Conservation (phyloP, 2,113 vertebrate genomes). For the Grammomys dolichurus region DNA sequence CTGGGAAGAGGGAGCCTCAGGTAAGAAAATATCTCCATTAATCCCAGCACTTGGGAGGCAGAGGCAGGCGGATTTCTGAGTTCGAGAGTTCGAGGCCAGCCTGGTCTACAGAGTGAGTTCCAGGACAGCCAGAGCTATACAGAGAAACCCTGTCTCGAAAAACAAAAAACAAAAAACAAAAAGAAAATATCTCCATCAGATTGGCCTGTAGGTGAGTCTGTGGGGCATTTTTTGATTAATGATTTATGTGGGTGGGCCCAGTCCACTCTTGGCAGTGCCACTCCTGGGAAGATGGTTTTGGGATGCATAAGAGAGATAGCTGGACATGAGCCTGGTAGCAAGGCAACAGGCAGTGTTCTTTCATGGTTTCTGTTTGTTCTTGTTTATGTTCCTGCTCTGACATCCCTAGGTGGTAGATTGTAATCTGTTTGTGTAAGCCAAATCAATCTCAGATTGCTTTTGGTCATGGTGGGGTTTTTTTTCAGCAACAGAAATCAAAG, state of each 20-base stretch:
- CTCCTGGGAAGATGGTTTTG: too few species aligned
- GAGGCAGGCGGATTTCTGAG: too few species aligned
- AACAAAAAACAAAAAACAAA: too few species aligned
- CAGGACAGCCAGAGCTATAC: too few species aligned
- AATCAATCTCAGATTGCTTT: neutral
- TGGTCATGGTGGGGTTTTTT: neutral
- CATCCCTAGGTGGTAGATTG: neutral
- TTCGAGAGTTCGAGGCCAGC: too few species aligned
- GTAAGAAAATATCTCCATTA: neutral
- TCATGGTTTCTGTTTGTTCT: neutral
- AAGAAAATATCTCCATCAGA: neutral
- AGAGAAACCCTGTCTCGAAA: too few species aligned
- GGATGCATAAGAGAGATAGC: neutral
- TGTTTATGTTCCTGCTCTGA: neutral
- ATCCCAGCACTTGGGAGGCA: too few species aligned
- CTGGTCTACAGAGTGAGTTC: too few species aligned
- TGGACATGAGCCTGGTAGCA: neutral
- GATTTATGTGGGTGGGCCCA: neutral
- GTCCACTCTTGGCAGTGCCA: neutral
- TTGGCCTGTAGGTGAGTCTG: neutral
- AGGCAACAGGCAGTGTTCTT: neutral
- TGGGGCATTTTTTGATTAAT: too few species aligned
- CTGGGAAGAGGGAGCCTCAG: neutral
- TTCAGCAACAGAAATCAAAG: neutral
- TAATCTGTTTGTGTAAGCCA: too few species aligned